These are phyloP conservation scores for Amia ocellicauda DNA, from an alignment of 2,113 vertebrate genomes.

Conservation along the genomic window DNA sequence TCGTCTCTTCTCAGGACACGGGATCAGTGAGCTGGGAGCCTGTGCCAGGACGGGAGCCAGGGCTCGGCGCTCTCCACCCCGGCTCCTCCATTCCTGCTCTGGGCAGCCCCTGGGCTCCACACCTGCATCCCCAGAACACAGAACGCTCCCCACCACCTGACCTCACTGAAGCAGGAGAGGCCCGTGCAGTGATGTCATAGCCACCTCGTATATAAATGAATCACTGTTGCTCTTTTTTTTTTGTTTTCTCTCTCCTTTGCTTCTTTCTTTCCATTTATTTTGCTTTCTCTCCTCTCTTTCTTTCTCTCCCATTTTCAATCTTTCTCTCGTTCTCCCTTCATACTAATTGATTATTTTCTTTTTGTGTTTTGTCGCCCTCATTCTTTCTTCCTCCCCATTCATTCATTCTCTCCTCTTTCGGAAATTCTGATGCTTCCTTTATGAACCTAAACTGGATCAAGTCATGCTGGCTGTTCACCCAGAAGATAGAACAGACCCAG, in stretches of 20 bases:
- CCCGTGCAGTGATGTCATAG: slow-evolving; percentile 5
- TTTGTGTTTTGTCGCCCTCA: not conserved
- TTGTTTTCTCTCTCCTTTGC: slow-evolving; percentile 31
- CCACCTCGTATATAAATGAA: slow-evolving; percentile 15
- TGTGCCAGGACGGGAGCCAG: not conserved
- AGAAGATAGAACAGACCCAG: slow-evolving; percentile 4
- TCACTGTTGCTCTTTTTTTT: too few relatives aligned
- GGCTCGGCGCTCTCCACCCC: not conserved
- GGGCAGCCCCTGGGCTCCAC: not conserved
- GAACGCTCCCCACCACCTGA: not conserved
- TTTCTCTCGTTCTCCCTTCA: too few relatives aligned
- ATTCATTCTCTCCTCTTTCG: slow-evolving; percentile 6
- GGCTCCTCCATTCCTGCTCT: not conserved
- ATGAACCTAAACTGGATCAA: too few relatives aligned
- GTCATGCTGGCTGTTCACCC: not conserved
- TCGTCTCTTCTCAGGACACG: too few relatives aligned
- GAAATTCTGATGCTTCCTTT: not conserved
- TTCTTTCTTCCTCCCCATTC: not conserved
- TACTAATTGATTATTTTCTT: not conserved
- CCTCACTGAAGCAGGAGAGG: not conserved
- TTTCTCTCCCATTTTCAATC: not conserved
- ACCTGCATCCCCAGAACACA: slow-evolving; percentile 5
- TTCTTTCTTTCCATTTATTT: not conserved
- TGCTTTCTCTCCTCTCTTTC: slow-evolving; percentile 13
- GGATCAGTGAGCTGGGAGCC: too few relatives aligned